Base-by-base conservation (phyloP, 2,113 vertebrate species). In the Ifrita kowaldi region DNA sequence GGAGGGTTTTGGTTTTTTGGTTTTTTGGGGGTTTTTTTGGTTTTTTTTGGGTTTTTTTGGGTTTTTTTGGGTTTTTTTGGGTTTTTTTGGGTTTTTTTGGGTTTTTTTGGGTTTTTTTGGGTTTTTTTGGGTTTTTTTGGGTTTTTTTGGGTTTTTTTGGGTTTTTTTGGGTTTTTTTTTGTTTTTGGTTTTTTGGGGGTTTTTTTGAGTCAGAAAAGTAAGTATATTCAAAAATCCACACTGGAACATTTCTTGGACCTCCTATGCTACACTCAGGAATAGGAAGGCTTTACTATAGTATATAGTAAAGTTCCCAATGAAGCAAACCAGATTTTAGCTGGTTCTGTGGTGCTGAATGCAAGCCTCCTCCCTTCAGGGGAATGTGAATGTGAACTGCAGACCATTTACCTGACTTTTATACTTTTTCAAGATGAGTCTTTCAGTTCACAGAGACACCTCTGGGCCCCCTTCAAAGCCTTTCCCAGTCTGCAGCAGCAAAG, bases 1-100 rank as follows among this genome's bases (percentile, higher is more conserved):
- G 27, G 27, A 42, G 6, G 3, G 2, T 3, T 6, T 49, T 10
- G n/a, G n/a, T n/a, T n/a, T n/a, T n/a, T n/a, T n/a, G n/a, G n/a
- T n/a, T n/a, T n/a, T n/a, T n/a, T n/a, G n/a, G n/a, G n/a, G n/a
- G n/a, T n/a, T n/a, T n/a, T n/a, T n/a, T n/a, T n/a, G n/a, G n/a
- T n/a, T n/a, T n/a, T n/a, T n/a, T n/a, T n/a, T n/a, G n/a, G n/a
- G n/a, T n/a, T n/a, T n/a, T n/a, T n/a, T n/a, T n/a, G n/a, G n/a
- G n/a, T n/a, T n/a, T n/a, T n/a, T n/a, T n/a, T n/a, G n/a, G n/a
- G n/a, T n/a, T n/a, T n/a, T n/a, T n/a, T n/a, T n/a, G n/a, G n/a
- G n/a, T n/a, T n/a, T n/a, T n/a, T n/a, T n/a, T n/a, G n/a, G n/a
- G n/a, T n/a, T n/a, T n/a, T n/a, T n/a, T n/a, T n/a, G n/a, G n/a